Conservation (phyloP, 2,113 vertebrate genomes). For the Dicrurus megarhynchus region DNA sequence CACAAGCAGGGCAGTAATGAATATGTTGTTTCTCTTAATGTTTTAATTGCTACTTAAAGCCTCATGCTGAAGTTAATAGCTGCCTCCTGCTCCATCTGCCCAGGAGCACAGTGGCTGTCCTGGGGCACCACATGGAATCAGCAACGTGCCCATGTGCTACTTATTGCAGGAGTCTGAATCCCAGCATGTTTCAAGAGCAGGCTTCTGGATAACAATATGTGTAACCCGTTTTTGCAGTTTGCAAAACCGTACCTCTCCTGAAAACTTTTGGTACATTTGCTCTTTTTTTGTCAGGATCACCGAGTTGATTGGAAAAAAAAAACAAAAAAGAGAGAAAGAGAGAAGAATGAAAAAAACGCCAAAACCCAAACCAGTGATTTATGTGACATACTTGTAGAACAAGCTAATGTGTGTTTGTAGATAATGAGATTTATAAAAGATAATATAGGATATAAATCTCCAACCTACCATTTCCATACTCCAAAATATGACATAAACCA, state of each 20-base stretch:
- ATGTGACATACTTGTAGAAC: conserved; percentile 45
- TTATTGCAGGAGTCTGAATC: not conserved
- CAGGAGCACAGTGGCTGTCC: not conserved
- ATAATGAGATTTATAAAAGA: conserved; percentile 62
- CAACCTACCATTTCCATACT: conserved; percentile 35
- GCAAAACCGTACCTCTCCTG: not conserved
- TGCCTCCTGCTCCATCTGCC: not conserved
- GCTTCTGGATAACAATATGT: not conserved
- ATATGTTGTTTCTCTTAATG: not conserved
- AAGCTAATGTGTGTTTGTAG: conserved; percentile 39
- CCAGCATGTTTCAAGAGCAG: not conserved
- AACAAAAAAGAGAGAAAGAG: not conserved
- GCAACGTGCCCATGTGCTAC: not conserved
- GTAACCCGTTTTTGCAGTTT: not conserved
- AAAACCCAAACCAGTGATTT: conserved; percentile 1
- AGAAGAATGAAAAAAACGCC: not conserved
- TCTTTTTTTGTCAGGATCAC: not conserved
- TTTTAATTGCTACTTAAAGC: not conserved
- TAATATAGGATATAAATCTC: conserved; percentile 62
- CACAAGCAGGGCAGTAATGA: not conserved
- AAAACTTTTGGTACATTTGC: not conserved
- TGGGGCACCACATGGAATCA: not conserved
- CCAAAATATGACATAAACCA: conserved; percentile 60
- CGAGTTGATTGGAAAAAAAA: not conserved
- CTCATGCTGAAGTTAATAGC: not conserved